Base-by-base conservation (phyloP, 2,113 vertebrate genomes). In the Lates calcarifer region DNA sequence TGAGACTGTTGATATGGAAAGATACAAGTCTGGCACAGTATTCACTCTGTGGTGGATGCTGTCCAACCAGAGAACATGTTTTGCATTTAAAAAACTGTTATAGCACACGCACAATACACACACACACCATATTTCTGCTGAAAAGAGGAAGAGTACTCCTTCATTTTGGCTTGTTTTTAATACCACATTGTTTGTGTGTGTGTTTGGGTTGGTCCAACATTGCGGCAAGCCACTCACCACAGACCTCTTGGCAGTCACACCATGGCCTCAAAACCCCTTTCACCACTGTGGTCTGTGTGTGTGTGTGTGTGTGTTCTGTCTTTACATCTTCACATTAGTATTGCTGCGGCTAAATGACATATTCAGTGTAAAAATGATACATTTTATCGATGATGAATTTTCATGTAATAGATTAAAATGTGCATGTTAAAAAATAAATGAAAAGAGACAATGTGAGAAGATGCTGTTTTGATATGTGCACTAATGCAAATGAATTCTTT, bases 181-280 rank as follows among this genome's bases (percentile, higher is more conserved):
- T 51, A 39, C 49, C 84, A 53, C 83, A 72, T 29, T 83, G 80
- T 79, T n/a, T n/a, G 45, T 49, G 51, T 86, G 75, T 77, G 47
- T 83, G 39, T 49, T 70, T 79, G 45, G 64, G 24, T 75, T 57
- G 37, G 39, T 78, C 70, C 66, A 61, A 81, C 62, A 67, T 18
- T 87, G 87, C 15, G 86, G 69, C 55, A 7, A 80, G 83, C 84
- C 85, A 63, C 88, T 79, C 67, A 85, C 79, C 86, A 79, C 79
- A 84, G 86, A 75, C 45, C 74, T 79, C 79, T 78, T 82, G 86
- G 82, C 82, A 82, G 78, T 71, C 60, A 24, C 51, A 71, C 20
- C 1, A 13, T 72, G 53, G 56, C 68, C 70, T 84, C 58, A 47
- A 61, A 81, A 79, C 15, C 69, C 35, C 24, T 79, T 81, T 70